Conservation (phyloP, 2,797 vertebrate species). For the Chelonia mydas region DNA sequence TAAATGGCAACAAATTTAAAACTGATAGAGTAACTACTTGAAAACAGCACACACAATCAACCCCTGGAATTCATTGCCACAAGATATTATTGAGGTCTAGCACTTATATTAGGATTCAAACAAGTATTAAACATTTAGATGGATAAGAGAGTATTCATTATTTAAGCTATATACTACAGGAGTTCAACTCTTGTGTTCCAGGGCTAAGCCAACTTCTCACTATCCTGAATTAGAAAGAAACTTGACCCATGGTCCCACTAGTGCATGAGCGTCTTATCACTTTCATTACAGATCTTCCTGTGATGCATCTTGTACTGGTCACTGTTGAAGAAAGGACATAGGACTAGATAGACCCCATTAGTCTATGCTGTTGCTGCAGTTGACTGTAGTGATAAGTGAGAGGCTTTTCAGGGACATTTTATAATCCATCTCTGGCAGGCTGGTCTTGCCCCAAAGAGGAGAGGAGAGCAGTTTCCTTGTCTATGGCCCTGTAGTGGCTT, state of each 20-base stretch:
- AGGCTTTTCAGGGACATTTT: not conserved
- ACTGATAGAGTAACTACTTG: not conserved
- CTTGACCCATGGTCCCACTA: not conserved
- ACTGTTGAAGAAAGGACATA: not conserved
- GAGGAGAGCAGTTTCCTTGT: not conserved
- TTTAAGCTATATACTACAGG: not conserved
- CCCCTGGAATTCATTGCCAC: not conserved
- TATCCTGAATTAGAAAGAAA: not conserved
- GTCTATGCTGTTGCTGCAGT: not conserved
- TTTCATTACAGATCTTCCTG: not conserved
- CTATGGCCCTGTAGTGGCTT: not conserved
- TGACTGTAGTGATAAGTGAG: not conserved
- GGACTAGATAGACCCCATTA: not conserved
- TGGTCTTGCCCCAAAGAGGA: not conserved
- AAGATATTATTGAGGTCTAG: not conserved
- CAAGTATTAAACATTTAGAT: not conserved
- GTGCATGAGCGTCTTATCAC: accelerated
- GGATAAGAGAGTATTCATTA: conserved; percentile 6
- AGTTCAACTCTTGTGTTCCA: not conserved
- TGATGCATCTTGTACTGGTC: not conserved
- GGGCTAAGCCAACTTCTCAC: not conserved
- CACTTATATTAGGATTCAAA: not conserved
- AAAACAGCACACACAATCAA: not conserved
- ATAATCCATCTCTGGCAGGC: not conserved
- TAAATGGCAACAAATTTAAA: not conserved